Base-by-base conservation (phyloP, 2,888 invertebrate genomes). In the Volucella inanis region DNA sequence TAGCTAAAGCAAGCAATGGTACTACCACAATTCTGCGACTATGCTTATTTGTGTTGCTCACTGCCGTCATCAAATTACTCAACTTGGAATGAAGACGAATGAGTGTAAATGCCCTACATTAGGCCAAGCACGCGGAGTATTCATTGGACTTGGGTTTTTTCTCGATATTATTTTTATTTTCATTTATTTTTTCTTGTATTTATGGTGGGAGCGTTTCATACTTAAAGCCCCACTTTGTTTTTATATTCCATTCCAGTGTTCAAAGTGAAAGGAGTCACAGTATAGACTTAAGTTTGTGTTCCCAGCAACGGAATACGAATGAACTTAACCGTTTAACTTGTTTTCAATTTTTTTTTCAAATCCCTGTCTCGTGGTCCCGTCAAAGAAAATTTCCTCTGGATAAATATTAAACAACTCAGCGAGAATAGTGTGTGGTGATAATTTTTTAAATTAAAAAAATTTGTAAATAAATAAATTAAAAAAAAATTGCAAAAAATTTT, bases 141-240 rank as follows among this genome's bases (percentile, higher is more conserved):
- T 68, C 61, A 68, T 61, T 70, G 68, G 77, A 59, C 49, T 54
- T 62, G 62, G 54, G 45, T 65, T 64, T 52, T 38, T 64, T 39
- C 43, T 68, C 45, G 52, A 31, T 64, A 49, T 47, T 47, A 62
- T 62, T 49, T 65, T 70, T 57, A 70, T 55, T 70, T 70, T 45
- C 38, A n/a, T 54, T 54, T 54, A 18, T 38, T 38, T 31, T 47
- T 41, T 70, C 47, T 55, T 45, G 57, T 47, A 76, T 74, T 77
- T 78, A 62, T 81, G 81, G 87, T 81, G 88, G 88, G 88, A 87
- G 82, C 81, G 67, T 39, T 75, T 62, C 84, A 88, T 88, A 88
- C 88, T 87, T 88, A 88, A 88, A 88, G 88, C 88, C 88, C 88
- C 88, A 88, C 88, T 88, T 88, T 88, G 88, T 87, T 87, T 87